Evolutionary conservation across 2,888 invertebrate species (phyloP).

Genomic region (Nomada ruficornis): DNA sequence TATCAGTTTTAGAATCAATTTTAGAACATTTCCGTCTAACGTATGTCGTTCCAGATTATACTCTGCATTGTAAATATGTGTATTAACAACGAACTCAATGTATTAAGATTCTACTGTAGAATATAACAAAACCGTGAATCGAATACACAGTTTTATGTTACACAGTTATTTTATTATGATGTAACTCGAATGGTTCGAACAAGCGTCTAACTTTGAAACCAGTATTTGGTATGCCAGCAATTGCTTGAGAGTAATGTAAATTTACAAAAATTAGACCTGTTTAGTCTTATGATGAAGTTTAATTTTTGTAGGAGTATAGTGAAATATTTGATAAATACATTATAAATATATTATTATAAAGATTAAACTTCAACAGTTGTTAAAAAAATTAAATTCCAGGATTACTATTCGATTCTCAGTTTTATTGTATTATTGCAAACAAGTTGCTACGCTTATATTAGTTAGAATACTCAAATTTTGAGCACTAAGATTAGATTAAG

Average conservation of each 20-base stretch:
- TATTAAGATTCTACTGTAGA: constrained; percentile 39
- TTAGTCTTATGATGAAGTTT: background rate
- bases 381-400: background rate
- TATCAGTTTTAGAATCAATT: constrained; percentile 44
- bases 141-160: too few species aligned
- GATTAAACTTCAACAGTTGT: background rate
- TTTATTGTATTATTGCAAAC: constrained; percentile 35
- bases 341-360: background rate
- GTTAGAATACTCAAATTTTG: constrained; percentile 39
- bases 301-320: background rate
- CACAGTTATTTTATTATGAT: too few species aligned
- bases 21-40: constrained; percentile 28
- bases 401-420: constrained; percentile 15
- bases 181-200: background rate
- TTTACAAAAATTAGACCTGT: background rate
- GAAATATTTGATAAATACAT: background rate
- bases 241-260: background rate
- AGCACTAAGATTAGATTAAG: constrained; percentile 39
- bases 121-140: constrained; percentile 34
- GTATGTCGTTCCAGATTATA: constrained; percentile 28
- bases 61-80: constrained; percentile 51
- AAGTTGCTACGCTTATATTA: constrained; percentile 37
- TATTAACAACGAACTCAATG: constrained; percentile 52
- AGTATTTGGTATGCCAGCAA: background rate
- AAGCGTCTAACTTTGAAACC: background rate